Evolutionary conservation across 2,797 vertebrate genomes (phyloP), one percentile per base, ranked within the genome.

Genomic region (Myoxocephalus aenaeus): DNA sequence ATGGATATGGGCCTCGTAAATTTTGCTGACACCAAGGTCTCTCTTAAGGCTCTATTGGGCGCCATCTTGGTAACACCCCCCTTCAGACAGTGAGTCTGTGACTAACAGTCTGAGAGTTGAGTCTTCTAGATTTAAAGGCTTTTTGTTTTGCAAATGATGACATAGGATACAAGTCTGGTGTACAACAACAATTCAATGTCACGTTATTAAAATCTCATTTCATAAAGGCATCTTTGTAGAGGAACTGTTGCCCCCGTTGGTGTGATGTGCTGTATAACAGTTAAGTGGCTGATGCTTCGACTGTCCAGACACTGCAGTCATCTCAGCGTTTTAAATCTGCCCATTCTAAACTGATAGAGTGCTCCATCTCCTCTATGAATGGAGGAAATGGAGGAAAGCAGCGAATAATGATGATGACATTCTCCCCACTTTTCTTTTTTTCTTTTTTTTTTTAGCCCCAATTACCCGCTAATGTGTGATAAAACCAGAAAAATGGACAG

Each of bases 401-500:
- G 75, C 82, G 75, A 88, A 89, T 92, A 92, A 93, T 90, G 86
- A 89, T 86, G 78, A 92, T 87, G 87, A 92, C 90, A 92, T 89
- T 84, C 75, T 86, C 86, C 80, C 74, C 69, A 74, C 74, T 78
- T 86, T 88, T 87, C 27, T 65, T 50, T 51, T 29, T 17, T 56
- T 4, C 25, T 44, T 58, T 40, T 46, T 84, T 90, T 83, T 85
- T 75, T 66, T 64, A 92, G 75, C 66, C 81, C 85, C 92, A 94
- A 92, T 96, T 94, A 94, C 89, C 91, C 83, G 70, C 90, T 94
- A 94, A 94, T 94, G 92, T 5, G 80, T 86, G 83, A 91, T 93
- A 91, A 92, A 95, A 93, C 80, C 89, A 94, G 92, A 93, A 95
- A 92, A 95, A 95, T 94, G 92, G 90, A 93, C 87, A 88, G 87